A percentile compares a stretch with the other conserved stretches of the same genome.
These are phyloP conservation scores for Cephalopachus bancanus DNA, from an alignment of 2,797 vertebrate species.

Conservation along the genomic window DNA sequence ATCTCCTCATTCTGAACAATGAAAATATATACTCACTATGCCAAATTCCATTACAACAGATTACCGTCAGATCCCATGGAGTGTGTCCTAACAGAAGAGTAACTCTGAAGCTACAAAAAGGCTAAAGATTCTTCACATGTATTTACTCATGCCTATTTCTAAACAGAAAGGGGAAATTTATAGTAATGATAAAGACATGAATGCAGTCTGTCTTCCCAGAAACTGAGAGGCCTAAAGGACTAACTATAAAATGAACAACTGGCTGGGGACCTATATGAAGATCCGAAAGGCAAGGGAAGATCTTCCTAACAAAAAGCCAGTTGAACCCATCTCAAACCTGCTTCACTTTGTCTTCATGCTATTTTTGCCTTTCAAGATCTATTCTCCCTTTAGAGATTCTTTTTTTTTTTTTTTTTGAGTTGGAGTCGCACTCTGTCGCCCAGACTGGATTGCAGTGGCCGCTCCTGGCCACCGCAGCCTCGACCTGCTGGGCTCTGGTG, in stretches of 20 bases:
- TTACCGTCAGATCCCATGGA: not conserved
- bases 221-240: not conserved
- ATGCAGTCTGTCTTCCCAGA: not conserved
- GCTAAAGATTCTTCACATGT: not conserved
- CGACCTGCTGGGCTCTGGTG: too few relatives aligned
- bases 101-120: slow-evolving; percentile 7
- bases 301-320: not conserved
- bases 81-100: slow-evolving; percentile 23
- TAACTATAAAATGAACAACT: not conserved
- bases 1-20: slow-evolving; percentile 40
- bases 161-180: not conserved
- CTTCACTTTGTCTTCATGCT: not conserved
- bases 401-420: too few relatives aligned
- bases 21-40: slow-evolving; percentile 53
- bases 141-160: not conserved
- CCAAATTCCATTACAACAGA: slow-evolving; percentile 30
- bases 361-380: slow-evolving; percentile 1
- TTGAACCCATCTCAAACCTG: not conserved
- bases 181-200: not conserved
- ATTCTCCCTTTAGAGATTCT: not conserved
- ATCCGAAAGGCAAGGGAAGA: not conserved
- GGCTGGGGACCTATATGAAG: not conserved
- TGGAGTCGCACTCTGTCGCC: too few relatives aligned
- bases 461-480: too few relatives aligned
- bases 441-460: too few relatives aligned